A percentile compares a stretch with the other conserved stretches of the same genome.
These are phyloP conservation scores for Damaliscus lunatus DNA, from an alignment of 2,113 vertebrate genomes.

Conservation along the genomic window DNA sequence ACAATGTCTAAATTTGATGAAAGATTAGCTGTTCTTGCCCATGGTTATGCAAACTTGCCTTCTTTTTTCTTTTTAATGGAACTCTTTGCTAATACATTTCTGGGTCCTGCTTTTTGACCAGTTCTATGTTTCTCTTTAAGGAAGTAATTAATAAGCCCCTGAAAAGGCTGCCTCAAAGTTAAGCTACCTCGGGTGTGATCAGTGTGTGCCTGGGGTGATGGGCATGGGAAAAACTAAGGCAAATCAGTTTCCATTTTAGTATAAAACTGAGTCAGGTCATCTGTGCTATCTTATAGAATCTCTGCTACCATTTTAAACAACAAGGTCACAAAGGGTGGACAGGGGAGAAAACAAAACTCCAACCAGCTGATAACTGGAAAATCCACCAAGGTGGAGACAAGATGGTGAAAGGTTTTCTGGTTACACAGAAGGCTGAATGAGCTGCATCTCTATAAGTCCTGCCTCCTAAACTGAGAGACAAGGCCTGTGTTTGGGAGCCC, in stretches of 20 bases:
- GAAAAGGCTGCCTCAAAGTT: conserved; percentile 16
- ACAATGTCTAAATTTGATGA: conserved; percentile 63
- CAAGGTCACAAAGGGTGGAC: not conserved
- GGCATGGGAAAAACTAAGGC: not conserved
- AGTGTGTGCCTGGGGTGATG: not conserved
- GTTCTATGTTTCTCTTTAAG: conserved; percentile 55
- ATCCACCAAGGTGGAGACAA: not conserved
- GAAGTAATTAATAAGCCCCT: conserved; percentile 44
- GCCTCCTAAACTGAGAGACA: not conserved
- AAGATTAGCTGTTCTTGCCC: conserved; percentile 64
- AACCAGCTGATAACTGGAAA: not conserved
- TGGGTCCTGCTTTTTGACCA: conserved; percentile 1
- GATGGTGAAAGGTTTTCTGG: not conserved
- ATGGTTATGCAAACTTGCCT: conserved; percentile 57
- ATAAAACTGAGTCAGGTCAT: not conserved
- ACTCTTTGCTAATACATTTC: conserved; percentile 46
- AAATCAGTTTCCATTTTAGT: not conserved
- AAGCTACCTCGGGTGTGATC: not conserved
- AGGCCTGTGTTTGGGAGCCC: not conserved
- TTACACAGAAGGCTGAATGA: not conserved
- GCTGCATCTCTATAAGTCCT: not conserved
- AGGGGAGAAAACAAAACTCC: not conserved
- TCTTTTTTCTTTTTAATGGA: conserved; percentile 40
- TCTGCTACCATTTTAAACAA: not conserved
- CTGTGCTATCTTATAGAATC: not conserved